A percentile compares a stretch with the other conserved stretches of the same genome.
Conservation (phyloP, 37 sponge, comb jelly and placozoan species). For the Tethya wilhelma region DNA sequence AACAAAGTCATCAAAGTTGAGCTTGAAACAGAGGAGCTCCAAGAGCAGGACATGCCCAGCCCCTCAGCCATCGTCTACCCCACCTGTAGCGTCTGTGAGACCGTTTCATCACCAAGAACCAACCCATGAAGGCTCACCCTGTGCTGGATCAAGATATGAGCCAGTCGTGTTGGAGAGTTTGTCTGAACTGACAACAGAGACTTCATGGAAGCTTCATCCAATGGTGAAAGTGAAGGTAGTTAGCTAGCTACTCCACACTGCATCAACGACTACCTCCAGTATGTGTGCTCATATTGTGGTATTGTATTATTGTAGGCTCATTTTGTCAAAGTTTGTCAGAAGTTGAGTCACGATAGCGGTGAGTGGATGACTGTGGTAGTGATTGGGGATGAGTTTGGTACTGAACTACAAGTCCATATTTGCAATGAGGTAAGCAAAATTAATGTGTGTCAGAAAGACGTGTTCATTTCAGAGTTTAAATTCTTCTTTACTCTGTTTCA, state of each 20-base stretch:
- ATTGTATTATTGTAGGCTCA: neutral
- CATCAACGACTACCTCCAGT: neutral
- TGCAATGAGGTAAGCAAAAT: slow-evolving; percentile 46
- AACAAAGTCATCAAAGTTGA: no score
- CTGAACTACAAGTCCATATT: slow-evolving; percentile 26
- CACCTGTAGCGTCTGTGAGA: neutral
- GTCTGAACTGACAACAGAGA: neutral
- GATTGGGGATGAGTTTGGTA: slow-evolving; percentile 21
- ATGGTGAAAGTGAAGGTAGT: slow-evolving; percentile 23
- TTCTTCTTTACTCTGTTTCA: no score
- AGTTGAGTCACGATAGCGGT: slow-evolving; percentile 12
- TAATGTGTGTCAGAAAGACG: neutral
- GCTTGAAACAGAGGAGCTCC: neutral
- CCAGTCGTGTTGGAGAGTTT: neutral
- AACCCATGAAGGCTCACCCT: neutral
- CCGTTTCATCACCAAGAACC: neutral
- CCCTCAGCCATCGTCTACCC: neutral
- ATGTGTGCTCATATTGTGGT: neutral
- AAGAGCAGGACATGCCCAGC: neutral
- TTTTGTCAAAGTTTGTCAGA: slow-evolving; percentile 26
- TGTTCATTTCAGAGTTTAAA: no score
- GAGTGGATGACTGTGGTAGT: slow-evolving; percentile 26
- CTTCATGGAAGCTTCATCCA: slow-evolving; percentile 1
- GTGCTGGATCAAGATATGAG: neutral
- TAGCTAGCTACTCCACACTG: neutral